Evolutionary conservation across 1,140 invertebrate species (phyloP), one percentile per base, ranked within the genome.

Genomic region (Dufourea novaeangliae): DNA sequence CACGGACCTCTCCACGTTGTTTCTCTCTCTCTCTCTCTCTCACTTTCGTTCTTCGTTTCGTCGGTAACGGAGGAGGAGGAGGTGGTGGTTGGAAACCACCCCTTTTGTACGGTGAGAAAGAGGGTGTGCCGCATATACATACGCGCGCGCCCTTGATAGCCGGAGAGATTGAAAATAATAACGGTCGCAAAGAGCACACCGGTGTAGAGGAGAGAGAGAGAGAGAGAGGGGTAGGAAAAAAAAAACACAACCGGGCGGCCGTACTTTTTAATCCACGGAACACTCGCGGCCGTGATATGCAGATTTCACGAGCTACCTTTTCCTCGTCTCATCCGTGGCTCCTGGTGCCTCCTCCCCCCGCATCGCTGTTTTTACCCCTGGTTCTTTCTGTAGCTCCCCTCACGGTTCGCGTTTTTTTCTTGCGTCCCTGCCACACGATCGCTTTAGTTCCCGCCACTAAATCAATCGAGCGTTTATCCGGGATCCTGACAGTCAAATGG

Each of bases 121-220:
- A 32, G 69, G 57, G 76, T 73, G 69, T 64, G 34, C 27, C 32
- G 61, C 56, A 37, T 74, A 41, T 66, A 77, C 52, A 46, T 27
- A 52, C 62, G 67, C 46, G 41, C 62, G 67, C 46, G 41, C 62
- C 82, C 72, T 72, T 61, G 78, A 64, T 72, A 46, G 71, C 66
- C 61, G 67, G 77, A 61, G 73, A 72, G 66, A 85, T 85, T 78
- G 84, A 85, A 85, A 85, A 84, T 84, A 85, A 85, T 84, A 85
- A 84, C 69, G 52, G 74, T 63, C 73, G 68, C 34, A 72, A 72
- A 75, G 74, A 82, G 77, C 71, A 50, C 59, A 57, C 27, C 52
- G 44, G 25, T 44, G 41, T 29, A 57, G 62, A 37, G 71, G 56
- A 62, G 57, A n/a, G 25, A 59, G 20, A 68, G 6, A 50, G 29